Evolutionary conservation across 1,140 invertebrate species (phyloP), one percentile per base, ranked within the genome.

Genomic region (Uloborus diversus): DNA sequence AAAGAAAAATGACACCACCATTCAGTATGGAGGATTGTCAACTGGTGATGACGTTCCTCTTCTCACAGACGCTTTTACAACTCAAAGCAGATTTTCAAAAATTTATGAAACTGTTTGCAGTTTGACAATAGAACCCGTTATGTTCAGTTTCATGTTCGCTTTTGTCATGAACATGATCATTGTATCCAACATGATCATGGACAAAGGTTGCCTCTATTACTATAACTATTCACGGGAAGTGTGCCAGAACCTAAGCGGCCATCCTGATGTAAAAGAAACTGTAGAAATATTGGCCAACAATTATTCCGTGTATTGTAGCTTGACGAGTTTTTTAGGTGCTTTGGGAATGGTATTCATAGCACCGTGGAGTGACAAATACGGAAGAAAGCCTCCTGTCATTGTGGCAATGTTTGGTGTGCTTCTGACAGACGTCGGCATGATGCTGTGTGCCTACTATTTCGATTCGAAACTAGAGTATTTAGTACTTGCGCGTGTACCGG

Each of bases 331-430:
- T 11, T 14, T 80, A n/a, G 87, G 87, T 4, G 86, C 88, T 17
- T 79, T 89, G 23, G 83, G 83, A 7, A 83, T 86, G 11, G 82
- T 82, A 28, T 86, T 86, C 75, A 70, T 87, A 7, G 86, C 81
- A 92, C 68, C 78, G 3, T 94, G 83, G 93, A 86, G 86, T 59
- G 94, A 32, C 91, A 93, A 1, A 93, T 93, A 91, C 90, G 91
- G 91, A 27, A 89, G 89, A 75, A 96, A 96, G 85, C 91, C 94
- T 9, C 94, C 93, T 83, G 92, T 96, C 88, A 86, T 95, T 0
- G 2, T 95, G 28, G 92, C 94, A 0, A 92, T 94, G 69, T 85
- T 94, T 56, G 94, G 94, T 0, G 92, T 94, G 83, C 91, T 95
- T 80, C 83, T 94, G 13, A 92, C 91, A 2, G 68, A 73, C 25